These are phyloP conservation scores for Eolophus roseicapilla DNA, from an alignment of 2,113 vertebrate genomes.

Conservation along the genomic window DNA sequence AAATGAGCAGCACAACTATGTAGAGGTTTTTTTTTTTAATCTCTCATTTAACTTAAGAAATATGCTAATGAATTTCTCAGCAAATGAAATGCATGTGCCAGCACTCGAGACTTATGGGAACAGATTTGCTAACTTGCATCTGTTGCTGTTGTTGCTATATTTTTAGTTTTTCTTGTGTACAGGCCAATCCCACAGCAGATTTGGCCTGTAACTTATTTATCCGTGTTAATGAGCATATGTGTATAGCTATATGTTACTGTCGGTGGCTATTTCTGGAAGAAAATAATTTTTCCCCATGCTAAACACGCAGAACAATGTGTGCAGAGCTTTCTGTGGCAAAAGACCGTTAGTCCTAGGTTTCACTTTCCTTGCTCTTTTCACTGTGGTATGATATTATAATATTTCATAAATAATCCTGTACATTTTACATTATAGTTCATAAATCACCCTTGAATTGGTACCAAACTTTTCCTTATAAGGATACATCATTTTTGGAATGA, in stretches of 20 bases:
- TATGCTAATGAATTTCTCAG: background rate
- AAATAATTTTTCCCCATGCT: background rate
- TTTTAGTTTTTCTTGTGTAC: background rate
- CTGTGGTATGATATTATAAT: background rate
- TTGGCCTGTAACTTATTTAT: background rate
- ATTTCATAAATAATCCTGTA: background rate
- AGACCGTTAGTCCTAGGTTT: background rate
- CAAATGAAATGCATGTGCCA: background rate
- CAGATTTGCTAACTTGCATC: background rate
- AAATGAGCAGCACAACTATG: background rate
- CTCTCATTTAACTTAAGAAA: background rate
- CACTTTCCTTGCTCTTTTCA: background rate
- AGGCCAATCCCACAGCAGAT: background rate
- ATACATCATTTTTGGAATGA: background rate
- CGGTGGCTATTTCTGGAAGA: background rate
- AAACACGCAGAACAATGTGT: background rate
- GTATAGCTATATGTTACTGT: background rate
- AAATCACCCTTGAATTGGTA: background rate
- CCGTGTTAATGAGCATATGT: background rate
- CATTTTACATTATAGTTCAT: background rate
- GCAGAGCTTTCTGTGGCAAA: background rate
- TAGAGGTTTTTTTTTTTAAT: background rate
- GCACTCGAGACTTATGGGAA: background rate
- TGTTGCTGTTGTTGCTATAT: background rate
- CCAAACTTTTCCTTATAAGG: background rate